Conservation (phyloP, 2,888 invertebrate genomes). For the Mesodorylaimus sp. region DNA sequence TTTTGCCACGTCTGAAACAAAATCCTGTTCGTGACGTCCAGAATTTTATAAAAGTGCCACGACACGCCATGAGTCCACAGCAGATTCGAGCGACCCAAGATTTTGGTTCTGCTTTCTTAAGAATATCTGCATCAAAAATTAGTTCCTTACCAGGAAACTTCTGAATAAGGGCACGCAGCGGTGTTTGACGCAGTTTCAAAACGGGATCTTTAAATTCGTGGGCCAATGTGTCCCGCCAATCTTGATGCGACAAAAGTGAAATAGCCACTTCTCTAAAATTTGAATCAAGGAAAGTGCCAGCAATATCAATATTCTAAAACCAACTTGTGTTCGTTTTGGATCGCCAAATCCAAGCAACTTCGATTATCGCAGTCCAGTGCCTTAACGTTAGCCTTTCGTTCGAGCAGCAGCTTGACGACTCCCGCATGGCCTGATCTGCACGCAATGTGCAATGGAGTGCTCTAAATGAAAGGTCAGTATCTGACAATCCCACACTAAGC, state of each 20-base stretch:
- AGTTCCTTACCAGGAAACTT: slow-evolving; percentile 33
- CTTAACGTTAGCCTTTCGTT: slow-evolving; percentile 30
- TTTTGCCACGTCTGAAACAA: slow-evolving; percentile 28
- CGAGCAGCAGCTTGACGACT: slow-evolving; percentile 31
- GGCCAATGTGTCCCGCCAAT: slow-evolving; percentile 34
- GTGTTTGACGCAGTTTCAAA: slow-evolving; percentile 34
- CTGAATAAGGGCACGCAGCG: slow-evolving; percentile 36
- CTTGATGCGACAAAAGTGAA: slow-evolving; percentile 30
- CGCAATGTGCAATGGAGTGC: slow-evolving; percentile 36
- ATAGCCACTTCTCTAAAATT: slow-evolving; percentile 31
- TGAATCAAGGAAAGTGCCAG: neutral
- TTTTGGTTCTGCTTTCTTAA: too few relatives aligned
- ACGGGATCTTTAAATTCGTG: slow-evolving; percentile 12
- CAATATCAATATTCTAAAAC: slow-evolving; percentile 14
- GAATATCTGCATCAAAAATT: too few relatives aligned
- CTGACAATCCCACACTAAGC: too few relatives aligned
- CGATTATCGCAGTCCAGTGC: slow-evolving; percentile 29
- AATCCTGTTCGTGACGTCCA: too few relatives aligned
- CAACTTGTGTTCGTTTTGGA: slow-evolving; percentile 32
- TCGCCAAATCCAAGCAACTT: slow-evolving; percentile 35
- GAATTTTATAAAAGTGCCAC: too few relatives aligned
- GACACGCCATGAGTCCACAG: too few relatives aligned
- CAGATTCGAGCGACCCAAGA: too few relatives aligned
- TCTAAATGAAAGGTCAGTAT: slow-evolving; percentile 20
- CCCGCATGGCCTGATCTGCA: slow-evolving; percentile 30